Conservation (phyloP, 2,797 vertebrate species). For the Cossypha niveicapilla region DNA sequence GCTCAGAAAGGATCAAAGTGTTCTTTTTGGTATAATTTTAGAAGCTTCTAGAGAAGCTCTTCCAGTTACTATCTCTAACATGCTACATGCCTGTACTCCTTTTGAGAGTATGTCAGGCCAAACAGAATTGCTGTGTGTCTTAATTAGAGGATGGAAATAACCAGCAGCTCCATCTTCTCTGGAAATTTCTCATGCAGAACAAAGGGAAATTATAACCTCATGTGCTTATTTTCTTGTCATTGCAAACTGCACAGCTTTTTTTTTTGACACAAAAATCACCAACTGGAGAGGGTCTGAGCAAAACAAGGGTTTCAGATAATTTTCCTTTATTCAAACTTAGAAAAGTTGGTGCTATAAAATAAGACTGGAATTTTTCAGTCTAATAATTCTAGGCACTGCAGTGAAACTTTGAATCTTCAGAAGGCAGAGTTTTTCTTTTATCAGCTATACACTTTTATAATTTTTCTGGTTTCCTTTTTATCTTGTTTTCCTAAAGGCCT, state of each 20-base stretch:
- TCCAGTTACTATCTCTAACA: neutral
- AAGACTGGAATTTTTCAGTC: neutral
- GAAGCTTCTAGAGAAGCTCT: neutral
- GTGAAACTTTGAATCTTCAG: neutral
- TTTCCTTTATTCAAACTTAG: neutral
- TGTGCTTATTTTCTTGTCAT: slow-evolving; percentile 12
- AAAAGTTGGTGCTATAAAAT: neutral
- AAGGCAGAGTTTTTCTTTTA: neutral
- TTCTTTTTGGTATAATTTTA: neutral
- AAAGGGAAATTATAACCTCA: neutral
- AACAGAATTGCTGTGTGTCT: slow-evolving; percentile 6
- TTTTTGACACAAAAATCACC: neutral
- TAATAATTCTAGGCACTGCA: neutral
- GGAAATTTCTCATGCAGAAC: neutral
- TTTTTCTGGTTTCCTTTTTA: neutral
- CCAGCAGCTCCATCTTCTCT: neutral
- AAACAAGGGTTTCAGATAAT: neutral
- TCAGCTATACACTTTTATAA: neutral
- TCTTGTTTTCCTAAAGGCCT: neutral
- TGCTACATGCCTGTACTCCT: neutral
- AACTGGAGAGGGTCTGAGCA: neutral
- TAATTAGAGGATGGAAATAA: slow-evolving; percentile 22
- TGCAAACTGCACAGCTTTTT: neutral
- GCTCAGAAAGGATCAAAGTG: neutral
- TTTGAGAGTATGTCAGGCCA: neutral